Percentiles rank a stretch among this genome's conserved stretches.
phyloP scores from a whole-genome alignment of 2,797 vertebrate species.

The Lindbergichthys nudifrons region DNA sequence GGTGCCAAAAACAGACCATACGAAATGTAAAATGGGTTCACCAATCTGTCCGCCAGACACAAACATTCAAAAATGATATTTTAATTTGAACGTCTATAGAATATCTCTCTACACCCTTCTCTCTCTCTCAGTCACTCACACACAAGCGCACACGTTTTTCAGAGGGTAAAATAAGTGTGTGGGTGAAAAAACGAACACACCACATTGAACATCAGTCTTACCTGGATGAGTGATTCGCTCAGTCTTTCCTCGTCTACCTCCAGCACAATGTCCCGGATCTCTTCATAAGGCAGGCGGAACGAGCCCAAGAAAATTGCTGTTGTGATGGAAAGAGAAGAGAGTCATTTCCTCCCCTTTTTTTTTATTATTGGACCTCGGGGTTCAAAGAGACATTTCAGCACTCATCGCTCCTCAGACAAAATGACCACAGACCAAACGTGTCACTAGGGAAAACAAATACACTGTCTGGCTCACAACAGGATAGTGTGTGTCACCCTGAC shows the following conservation, averaged over 20 bases:
- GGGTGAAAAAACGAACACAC: conserved; percentile 30
- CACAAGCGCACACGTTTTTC: conserved; percentile 15
- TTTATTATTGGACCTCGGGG: conserved; percentile 65
- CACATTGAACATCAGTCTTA: conserved; percentile 77
- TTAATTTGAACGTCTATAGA: conserved; percentile 24
- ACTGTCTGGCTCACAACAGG: conserved; percentile 46
- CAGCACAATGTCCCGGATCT: conserved; percentile 95
- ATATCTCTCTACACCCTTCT: conserved; percentile 1
- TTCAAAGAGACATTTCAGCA: conserved; percentile 72
- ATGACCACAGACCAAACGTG: conserved; percentile 72
- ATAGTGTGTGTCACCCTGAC: conserved; percentile 58
- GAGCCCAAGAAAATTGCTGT: conserved; percentile 99
- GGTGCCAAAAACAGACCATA: conserved; percentile 58
- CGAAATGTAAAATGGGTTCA: conserved; percentile 53
- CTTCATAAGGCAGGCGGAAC: conserved; percentile 97
- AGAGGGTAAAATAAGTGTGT: conserved; percentile 22
- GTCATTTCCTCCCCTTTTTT: conserved; percentile 69
- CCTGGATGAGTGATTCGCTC: conserved; percentile 97
- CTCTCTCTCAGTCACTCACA: neutral
- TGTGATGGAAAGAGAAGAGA: conserved; percentile 78
- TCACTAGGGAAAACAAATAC: conserved; percentile 71
- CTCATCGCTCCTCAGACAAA: conserved; percentile 67
- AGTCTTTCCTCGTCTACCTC: conserved; percentile 94
- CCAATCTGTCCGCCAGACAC: conserved; percentile 22
- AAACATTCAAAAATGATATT: conserved; percentile 29